A percentile compares a stretch with the other conserved stretches of the same genome.
These are phyloP conservation scores for Prosapia bicincta DNA, from an alignment of 2,888 invertebrate genomes.

Conservation along the genomic window DNA sequence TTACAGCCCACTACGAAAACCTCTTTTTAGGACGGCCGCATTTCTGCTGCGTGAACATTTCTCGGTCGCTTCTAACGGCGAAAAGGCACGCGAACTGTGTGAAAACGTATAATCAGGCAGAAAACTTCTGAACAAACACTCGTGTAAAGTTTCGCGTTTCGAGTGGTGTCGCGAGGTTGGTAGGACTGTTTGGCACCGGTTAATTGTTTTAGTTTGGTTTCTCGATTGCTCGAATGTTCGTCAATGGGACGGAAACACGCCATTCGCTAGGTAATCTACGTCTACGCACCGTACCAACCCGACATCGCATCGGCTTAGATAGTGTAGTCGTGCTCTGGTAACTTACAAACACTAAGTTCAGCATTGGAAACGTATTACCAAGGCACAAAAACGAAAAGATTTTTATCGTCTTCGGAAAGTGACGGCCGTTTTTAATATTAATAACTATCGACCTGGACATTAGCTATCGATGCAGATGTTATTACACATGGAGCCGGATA, in stretches of 20 bases:
- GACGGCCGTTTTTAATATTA: too few species aligned
- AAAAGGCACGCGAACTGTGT: background rate
- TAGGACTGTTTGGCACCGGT: background rate
- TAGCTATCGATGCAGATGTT: too few species aligned
- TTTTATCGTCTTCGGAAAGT: too few species aligned
- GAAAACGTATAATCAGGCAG: background rate
- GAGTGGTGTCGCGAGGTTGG: background rate
- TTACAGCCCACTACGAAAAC: background rate
- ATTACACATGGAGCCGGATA: too few species aligned
- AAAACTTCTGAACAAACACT: background rate
- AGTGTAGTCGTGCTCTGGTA: too few species aligned
- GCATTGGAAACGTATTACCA: too few species aligned
- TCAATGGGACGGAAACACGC: background rate
- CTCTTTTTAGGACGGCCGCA: background rate
- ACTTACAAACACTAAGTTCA: too few species aligned
- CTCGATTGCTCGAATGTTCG: background rate
- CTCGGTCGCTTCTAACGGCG: background rate
- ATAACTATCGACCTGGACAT: too few species aligned
- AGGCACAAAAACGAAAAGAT: too few species aligned
- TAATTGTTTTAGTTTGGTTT: background rate
- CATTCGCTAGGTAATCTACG: background rate
- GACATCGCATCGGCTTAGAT: too few species aligned
- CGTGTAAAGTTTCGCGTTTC: background rate
- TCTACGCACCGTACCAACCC: too few species aligned
- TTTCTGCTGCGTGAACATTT: background rate